Percentiles rank a stretch among this genome's conserved stretches.
phyloP scores from a whole-genome alignment of 2,888 invertebrate genomes.

The Dynastes grantii region DNA sequence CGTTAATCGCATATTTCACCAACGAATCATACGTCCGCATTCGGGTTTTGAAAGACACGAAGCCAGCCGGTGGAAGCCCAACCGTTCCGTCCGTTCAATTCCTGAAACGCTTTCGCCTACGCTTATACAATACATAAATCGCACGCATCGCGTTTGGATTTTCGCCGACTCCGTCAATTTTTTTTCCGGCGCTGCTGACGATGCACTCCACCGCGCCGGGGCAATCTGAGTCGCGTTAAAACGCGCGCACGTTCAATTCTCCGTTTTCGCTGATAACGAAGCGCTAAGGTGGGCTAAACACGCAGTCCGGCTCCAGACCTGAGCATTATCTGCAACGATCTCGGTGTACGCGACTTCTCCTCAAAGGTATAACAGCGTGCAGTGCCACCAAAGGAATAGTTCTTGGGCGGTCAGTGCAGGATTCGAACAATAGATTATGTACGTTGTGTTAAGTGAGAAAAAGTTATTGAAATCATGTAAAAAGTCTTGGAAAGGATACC shows the following conservation, averaged over 20 bases:
- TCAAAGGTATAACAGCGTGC: not conserved
- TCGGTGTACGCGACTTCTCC: conserved; percentile 11
- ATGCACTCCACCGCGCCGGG: not conserved
- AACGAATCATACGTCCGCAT: not conserved
- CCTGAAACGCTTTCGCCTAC: conserved; percentile 8
- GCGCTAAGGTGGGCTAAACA: conserved; percentile 38
- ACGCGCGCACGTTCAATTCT: conserved; percentile 38
- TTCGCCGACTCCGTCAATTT: conserved; percentile 29
- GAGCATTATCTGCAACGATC: conserved; percentile 26
- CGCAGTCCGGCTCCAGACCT: conserved; percentile 33
- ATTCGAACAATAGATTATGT: conserved; percentile 8
- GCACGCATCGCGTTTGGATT: conserved; percentile 2
- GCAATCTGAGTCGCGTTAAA: conserved; percentile 30
- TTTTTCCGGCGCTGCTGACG: conserved; percentile 30
- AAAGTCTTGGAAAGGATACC: not conserved
- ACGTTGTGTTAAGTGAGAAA: conserved; percentile 22
- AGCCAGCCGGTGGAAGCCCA: not conserved
- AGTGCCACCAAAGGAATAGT: not conserved
- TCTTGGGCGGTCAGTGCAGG: conserved; percentile 4
- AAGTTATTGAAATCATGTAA: conserved; percentile 29
- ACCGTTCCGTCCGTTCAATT: not conserved
- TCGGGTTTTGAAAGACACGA: not conserved
- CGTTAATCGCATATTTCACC: conserved; percentile 19
- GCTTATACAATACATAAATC: conserved; percentile 20
- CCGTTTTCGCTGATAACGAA: conserved; percentile 21